phyloP scores from a whole-genome alignment of 2,888 invertebrate genomes.

The Pediacus dermestoides region DNA sequence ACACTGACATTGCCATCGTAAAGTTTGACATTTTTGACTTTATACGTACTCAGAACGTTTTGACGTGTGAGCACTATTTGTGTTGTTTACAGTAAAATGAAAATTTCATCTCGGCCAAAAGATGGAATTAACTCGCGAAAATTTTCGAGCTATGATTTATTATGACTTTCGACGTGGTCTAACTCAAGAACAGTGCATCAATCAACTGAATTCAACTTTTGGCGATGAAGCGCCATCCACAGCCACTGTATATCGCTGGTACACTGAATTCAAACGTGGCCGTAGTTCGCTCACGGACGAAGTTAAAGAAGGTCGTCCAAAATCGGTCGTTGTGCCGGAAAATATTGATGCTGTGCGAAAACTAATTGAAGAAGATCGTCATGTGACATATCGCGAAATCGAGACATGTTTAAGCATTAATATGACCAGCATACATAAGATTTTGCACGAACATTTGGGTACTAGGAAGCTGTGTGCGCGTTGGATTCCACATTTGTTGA shows the following conservation, averaged over 20 bases:
- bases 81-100: background rate
- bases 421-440: slow-evolving; percentile 19
- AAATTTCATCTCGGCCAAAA: slow-evolving; percentile 1
- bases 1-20: slow-evolving; percentile 1
- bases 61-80: background rate
- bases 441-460: slow-evolving; percentile 24
- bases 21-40: slow-evolving; percentile 2
- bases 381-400: slow-evolving; percentile 28
- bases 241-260: slow-evolving; percentile 27
- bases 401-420: slow-evolving; percentile 27
- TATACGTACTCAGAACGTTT: slow-evolving; percentile 1
- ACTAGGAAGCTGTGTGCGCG: slow-evolving; percentile 11
- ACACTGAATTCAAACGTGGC: slow-evolving; percentile 27
- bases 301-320: slow-evolving; percentile 24
- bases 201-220: slow-evolving; percentile 27
- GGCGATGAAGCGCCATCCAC: slow-evolving; percentile 25
- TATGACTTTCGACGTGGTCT: slow-evolving; percentile 24
- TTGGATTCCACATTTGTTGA: background rate
- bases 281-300: slow-evolving; percentile 21
- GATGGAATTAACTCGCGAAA: background rate
- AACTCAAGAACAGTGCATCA: slow-evolving; percentile 25
- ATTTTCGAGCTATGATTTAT: slow-evolving; percentile 18
- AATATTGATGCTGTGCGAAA: slow-evolving; percentile 32
- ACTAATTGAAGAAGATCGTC: slow-evolving; percentile 31
- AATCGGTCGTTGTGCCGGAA: slow-evolving; percentile 27